phyloP scores from a whole-genome alignment of 2,113 vertebrate species.

The Albula glossodonta region DNA sequence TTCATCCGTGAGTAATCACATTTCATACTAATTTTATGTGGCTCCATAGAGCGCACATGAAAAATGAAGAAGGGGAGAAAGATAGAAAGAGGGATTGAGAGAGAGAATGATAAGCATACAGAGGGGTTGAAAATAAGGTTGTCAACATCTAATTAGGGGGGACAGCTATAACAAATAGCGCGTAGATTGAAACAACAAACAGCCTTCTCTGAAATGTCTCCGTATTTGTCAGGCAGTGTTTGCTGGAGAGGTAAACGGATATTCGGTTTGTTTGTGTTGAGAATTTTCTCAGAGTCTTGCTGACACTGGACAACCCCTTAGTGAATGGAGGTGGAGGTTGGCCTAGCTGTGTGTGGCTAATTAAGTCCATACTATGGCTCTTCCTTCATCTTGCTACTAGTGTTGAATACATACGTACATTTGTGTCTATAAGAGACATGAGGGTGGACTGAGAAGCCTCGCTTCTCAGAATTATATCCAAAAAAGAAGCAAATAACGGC shows the following conservation, averaged over 20 bases:
- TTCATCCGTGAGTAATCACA: neutral
- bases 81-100: neutral
- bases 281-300: conserved; percentile 17
- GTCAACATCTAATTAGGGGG: neutral
- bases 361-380: conserved; percentile 19
- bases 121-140: neutral
- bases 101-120: neutral
- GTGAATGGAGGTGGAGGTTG: neutral
- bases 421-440: neutral
- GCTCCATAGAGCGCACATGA: neutral
- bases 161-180: too few species aligned
- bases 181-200: conserved; percentile 7
- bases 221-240: conserved; percentile 14
- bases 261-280: conserved; percentile 30
- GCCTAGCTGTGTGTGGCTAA: conserved; percentile 29
- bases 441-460: neutral
- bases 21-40: neutral
- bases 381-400: neutral
- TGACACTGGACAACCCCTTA: conserved; percentile 17
- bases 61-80: neutral
- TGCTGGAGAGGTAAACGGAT: conserved; percentile 19
- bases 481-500: too few species aligned
- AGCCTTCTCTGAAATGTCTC: neutral
- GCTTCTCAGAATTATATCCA: too few species aligned
- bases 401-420: neutral